A percentile compares a stretch with the other conserved stretches of the same genome.
These are phyloP conservation scores for Platysteira castanea DNA, from an alignment of 2,113 vertebrate genomes.

Conservation along the genomic window DNA sequence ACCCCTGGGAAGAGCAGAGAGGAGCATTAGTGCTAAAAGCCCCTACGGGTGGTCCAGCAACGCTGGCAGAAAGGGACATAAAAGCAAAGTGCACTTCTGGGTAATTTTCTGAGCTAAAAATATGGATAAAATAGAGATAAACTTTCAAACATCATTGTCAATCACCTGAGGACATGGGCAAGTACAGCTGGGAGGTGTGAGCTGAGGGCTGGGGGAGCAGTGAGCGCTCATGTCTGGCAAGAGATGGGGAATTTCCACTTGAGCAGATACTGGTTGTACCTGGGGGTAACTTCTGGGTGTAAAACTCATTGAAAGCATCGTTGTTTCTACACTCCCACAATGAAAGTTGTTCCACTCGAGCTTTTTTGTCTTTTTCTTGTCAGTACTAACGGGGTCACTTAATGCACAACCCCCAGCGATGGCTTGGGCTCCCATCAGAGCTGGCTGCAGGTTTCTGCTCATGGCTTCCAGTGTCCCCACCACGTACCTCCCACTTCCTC, in stretches of 20 bases:
- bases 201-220: background rate
- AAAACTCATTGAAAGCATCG: background rate
- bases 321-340: background rate
- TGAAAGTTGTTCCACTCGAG: background rate
- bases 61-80: background rate
- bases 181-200: background rate
- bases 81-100: background rate
- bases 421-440: background rate
- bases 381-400: background rate
- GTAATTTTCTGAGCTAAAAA: background rate
- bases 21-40: background rate
- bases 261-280: background rate
- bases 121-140: background rate
- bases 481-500: accelerated
- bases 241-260: background rate
- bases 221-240: background rate
- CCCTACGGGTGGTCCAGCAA: background rate
- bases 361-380: background rate
- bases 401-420: accelerated
- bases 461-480: background rate
- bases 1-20: accelerated
- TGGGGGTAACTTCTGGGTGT: background rate
- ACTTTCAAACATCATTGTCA: background rate
- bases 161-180: background rate
- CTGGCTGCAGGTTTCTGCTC: background rate